A percentile compares a stretch with the other conserved stretches of the same genome.
Conservation (phyloP, 2,797 vertebrate genomes). For the Tragelaphus eurycerus region DNA sequence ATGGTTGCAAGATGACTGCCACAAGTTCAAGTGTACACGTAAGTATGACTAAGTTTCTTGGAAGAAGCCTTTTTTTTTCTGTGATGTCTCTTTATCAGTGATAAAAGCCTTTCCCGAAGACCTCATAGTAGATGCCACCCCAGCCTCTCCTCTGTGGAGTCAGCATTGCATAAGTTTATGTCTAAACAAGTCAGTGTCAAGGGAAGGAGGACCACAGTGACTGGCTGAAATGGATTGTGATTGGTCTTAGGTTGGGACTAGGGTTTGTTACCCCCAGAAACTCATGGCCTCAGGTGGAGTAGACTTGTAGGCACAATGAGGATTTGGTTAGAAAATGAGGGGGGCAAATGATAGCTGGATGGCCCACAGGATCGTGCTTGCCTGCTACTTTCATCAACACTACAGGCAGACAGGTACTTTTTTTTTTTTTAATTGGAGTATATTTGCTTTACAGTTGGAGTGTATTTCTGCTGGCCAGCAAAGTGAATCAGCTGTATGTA, state of each 20-base stretch:
- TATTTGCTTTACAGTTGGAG: not conserved
- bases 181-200: not conserved
- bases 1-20: not conserved
- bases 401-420: not conserved
- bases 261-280: not conserved
- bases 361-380: accelerated
- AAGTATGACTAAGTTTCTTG: constrained; percentile 2
- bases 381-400: accelerated
- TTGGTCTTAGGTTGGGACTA: not conserved
- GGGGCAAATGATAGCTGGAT: not conserved
- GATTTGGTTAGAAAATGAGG: not conserved
- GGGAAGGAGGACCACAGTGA: not conserved
- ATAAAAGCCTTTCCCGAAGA: not conserved
- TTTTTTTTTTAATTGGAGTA: not conserved
- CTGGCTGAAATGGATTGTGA: not conserved
- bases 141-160: not conserved
- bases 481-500: not conserved
- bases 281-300: not conserved
- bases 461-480: not conserved
- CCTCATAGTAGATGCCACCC: not conserved
- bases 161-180: not conserved
- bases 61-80: not conserved
- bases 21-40: not conserved
- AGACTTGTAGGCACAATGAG: not conserved
- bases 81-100: not conserved